phyloP scores from a whole-genome alignment of 1,140 invertebrate genomes.

The Trinorchestia longiramus region DNA sequence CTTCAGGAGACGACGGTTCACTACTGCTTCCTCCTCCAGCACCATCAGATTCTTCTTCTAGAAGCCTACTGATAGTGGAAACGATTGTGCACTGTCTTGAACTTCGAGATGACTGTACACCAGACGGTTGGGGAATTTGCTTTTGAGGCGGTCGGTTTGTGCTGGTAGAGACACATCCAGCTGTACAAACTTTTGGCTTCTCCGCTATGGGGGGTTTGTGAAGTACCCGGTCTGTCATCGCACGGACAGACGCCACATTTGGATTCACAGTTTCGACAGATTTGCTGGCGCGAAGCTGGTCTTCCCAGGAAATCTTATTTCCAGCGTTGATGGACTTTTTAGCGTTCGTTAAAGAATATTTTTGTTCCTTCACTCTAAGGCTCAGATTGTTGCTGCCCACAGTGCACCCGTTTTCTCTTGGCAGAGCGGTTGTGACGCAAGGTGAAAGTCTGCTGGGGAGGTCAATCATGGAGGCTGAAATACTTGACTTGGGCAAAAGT shows the following conservation, averaged over 20 bases:
- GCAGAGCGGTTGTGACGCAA: conserved; percentile 59
- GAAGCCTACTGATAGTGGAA: conserved; percentile 63
- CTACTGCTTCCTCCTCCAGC: conserved; percentile 62
- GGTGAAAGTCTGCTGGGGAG: conserved; percentile 58
- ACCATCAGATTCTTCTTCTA: conserved; percentile 65
- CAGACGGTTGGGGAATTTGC: conserved; percentile 45
- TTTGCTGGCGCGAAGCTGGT: conserved; percentile 28
- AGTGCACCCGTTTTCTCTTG: conserved; percentile 58
- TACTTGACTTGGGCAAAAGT: conserved; percentile 3
- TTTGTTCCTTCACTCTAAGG: conserved; percentile 50
- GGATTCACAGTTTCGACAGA: conserved; percentile 59
- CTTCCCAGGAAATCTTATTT: conserved; percentile 52
- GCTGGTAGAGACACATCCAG: conserved; percentile 42
- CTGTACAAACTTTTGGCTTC: conserved; percentile 59
- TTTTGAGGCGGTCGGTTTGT: background rate
- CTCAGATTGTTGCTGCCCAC: conserved; percentile 56
- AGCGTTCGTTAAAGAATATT: background rate
- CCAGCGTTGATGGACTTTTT: background rate
- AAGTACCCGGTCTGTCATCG: conserved; percentile 63
- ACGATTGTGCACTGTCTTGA: conserved; percentile 63
- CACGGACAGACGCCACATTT: conserved; percentile 61
- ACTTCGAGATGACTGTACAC: conserved; percentile 39
- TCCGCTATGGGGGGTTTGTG: conserved; percentile 66
- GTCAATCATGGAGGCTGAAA: conserved; percentile 2
- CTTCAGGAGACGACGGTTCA: conserved; percentile 65